These are phyloP conservation scores for Melanotaenia nigrans DNA, from an alignment of 2,797 vertebrate species.

Conservation along the genomic window DNA sequence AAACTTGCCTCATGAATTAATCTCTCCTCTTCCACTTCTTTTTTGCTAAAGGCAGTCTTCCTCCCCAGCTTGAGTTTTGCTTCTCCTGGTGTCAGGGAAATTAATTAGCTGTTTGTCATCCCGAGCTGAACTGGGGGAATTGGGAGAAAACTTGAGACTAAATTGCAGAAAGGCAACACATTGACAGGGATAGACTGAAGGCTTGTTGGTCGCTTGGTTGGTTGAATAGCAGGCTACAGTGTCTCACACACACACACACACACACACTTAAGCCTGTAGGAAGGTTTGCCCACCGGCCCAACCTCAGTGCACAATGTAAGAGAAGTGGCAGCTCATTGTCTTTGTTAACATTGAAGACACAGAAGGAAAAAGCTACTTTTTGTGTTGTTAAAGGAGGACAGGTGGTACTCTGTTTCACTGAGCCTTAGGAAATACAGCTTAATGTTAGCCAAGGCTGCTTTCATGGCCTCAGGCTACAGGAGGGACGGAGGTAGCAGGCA, in stretches of 20 bases:
- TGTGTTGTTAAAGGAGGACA: slow-evolving; percentile 73
- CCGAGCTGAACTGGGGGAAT: slow-evolving; percentile 76
- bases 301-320: slow-evolving; percentile 46
- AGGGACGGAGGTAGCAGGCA: slow-evolving; percentile 70
- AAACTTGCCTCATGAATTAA: slow-evolving; percentile 82
- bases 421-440: slow-evolving; percentile 73
- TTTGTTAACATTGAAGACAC: slow-evolving; percentile 63
- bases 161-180: slow-evolving; percentile 52
- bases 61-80: slow-evolving; percentile 77
- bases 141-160: slow-evolving; percentile 55
- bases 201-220: slow-evolving; percentile 21
- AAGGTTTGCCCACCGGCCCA: slow-evolving; percentile 53
- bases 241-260: slow-evolving; percentile 51
- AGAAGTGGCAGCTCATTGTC: slow-evolving; percentile 62
- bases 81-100: slow-evolving; percentile 72
- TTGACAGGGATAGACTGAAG: slow-evolving; percentile 46
- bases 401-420: slow-evolving; percentile 72
- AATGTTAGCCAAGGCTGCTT: slow-evolving; percentile 75
- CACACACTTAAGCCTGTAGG: slow-evolving; percentile 45
- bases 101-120: slow-evolving; percentile 86
- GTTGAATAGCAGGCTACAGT: slow-evolving; percentile 47
- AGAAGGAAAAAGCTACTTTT: slow-evolving; percentile 62
- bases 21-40: slow-evolving; percentile 73
- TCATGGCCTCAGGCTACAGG: slow-evolving; percentile 73
- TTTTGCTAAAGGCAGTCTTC: slow-evolving; percentile 77